phyloP scores from a whole-genome alignment of 2,797 vertebrate species.

The Spondyliosoma cantharus region DNA sequence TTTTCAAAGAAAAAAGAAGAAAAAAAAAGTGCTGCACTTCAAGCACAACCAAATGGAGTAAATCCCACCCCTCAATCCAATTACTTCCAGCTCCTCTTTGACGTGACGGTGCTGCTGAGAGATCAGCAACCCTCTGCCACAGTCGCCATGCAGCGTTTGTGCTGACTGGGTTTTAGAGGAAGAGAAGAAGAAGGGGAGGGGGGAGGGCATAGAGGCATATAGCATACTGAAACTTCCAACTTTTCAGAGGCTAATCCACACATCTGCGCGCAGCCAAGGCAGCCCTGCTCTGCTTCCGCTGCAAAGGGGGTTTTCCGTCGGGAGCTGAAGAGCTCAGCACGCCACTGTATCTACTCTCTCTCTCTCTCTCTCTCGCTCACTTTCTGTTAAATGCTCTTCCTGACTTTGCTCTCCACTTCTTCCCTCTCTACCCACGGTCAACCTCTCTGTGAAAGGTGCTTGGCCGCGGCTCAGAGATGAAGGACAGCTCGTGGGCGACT shows the following conservation, averaged over 20 bases:
- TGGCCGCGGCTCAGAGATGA: conserved; percentile 60
- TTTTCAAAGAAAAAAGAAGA: conserved; percentile 20
- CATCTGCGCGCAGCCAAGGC: conserved; percentile 52
- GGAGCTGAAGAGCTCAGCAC: conserved; percentile 45
- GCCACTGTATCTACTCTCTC: not conserved
- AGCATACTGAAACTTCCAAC: conserved; percentile 45
- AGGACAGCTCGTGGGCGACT: conserved; percentile 53
- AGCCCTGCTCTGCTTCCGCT: conserved; percentile 33
- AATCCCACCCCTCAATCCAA: conserved; percentile 66
- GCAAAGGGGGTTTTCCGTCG: conserved; percentile 52
- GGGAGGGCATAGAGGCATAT: not conserved
- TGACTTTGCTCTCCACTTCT: conserved; percentile 50
- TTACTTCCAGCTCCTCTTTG: conserved; percentile 65
- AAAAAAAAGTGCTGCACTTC: conserved; percentile 13
- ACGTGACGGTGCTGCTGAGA: conserved; percentile 55
- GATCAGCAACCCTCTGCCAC: conserved; percentile 56
- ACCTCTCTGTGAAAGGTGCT: conserved; percentile 54
- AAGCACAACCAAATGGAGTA: conserved; percentile 59
- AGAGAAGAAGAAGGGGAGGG: not conserved
- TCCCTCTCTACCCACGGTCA: conserved; percentile 39
- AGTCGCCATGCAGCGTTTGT: conserved; percentile 36
- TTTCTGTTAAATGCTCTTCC: conserved; percentile 19
- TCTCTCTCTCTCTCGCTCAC: not conserved
- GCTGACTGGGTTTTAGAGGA: conserved; percentile 58
- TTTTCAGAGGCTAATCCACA: conserved; percentile 67